A percentile compares a stretch with the other conserved stretches of the same genome.
Evolutionary conservation across 2,888 invertebrate species (phyloP).

Genomic region (Epirrita christyi): DNA sequence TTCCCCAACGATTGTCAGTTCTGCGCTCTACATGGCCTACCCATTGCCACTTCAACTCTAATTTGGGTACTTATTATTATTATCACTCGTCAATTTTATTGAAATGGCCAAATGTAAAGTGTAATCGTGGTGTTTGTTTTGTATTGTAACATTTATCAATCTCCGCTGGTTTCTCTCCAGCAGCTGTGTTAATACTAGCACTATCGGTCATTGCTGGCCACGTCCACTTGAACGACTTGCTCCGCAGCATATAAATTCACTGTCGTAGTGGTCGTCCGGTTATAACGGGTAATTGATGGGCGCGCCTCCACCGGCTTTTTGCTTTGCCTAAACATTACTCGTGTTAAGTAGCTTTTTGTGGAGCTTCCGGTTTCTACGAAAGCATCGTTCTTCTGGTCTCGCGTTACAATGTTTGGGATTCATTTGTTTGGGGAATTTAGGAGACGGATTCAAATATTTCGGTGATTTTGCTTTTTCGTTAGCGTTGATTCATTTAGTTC

Average conservation of each 20-base stretch:
- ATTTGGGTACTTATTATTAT: too few relatives aligned
- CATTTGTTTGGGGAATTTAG: constrained; percentile 17
- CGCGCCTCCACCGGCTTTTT: constrained; percentile 49
- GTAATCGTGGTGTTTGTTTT: too few relatives aligned
- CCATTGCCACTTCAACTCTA: too few relatives aligned
- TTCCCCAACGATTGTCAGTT: too few relatives aligned
- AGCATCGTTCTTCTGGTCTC: constrained; percentile 26
- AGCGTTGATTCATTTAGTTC: constrained; percentile 20
- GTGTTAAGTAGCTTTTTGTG: constrained; percentile 40
- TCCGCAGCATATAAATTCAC: constrained; percentile 28
- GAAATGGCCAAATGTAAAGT: too few relatives aligned
- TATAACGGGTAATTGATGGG: constrained; percentile 57
- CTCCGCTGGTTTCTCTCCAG: neutral
- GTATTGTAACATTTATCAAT: constrained; percentile 3
- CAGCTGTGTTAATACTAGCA: constrained; percentile 1
- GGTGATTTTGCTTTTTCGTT: constrained; percentile 16
- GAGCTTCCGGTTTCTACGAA: constrained; percentile 31
- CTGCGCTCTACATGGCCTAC: too few relatives aligned
- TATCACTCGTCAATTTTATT: too few relatives aligned
- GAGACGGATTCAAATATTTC: constrained; percentile 24
- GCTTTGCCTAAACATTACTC: constrained; percentile 51
- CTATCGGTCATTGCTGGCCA: constrained; percentile 15
- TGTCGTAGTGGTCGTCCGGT: constrained; percentile 33
- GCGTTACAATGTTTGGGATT: constrained; percentile 25
- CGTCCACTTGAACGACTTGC: constrained; percentile 11